These are phyloP conservation scores for Amphipyra tragopoginis DNA, from an alignment of 2,888 invertebrate genomes.

Conservation along the genomic window DNA sequence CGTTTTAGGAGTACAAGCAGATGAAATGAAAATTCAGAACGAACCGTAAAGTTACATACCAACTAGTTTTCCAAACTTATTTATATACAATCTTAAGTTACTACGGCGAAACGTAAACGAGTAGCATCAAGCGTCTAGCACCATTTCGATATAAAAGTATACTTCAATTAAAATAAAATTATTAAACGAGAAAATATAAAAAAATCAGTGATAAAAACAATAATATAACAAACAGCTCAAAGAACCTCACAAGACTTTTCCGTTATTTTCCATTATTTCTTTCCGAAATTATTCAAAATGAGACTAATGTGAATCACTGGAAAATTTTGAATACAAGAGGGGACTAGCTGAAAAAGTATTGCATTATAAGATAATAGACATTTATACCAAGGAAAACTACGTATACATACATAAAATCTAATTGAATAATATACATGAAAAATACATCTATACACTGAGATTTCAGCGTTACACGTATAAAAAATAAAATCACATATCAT, in stretches of 20 bases:
- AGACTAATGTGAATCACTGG: conserved; percentile 70
- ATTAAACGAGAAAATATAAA: conserved; percentile 81
- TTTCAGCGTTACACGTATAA: conserved; percentile 79
- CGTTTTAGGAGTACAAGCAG: conserved; percentile 74
- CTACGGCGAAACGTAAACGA: conserved; percentile 80
- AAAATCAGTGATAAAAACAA: conserved; percentile 75
- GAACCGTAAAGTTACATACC: conserved; percentile 56
- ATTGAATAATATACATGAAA: conserved; percentile 75
- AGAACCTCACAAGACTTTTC: conserved; percentile 58
- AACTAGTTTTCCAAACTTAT: conserved; percentile 65
- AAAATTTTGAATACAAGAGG: conserved; percentile 80
- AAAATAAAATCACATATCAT: conserved; percentile 85
- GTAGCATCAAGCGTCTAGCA: conserved; percentile 86
- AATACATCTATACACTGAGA: conserved; percentile 82
- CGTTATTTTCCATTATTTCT: conserved; percentile 42
- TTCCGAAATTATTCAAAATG: conserved; percentile 65
- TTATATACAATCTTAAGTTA: conserved; percentile 77
- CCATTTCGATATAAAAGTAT: conserved; percentile 88
- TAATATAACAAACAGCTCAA: conserved; percentile 74
- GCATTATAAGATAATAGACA: conserved; percentile 78
- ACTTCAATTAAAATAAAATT: conserved; percentile 86
- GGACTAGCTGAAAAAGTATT: conserved; percentile 85
- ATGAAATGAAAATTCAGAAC: conserved; percentile 61
- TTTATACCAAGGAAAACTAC: conserved; percentile 75
- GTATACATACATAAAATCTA: conserved; percentile 75